Evolutionary conservation across 2,113 vertebrate species (phyloP).

Genomic region (Epinephelus fuscoguttatus): DNA sequence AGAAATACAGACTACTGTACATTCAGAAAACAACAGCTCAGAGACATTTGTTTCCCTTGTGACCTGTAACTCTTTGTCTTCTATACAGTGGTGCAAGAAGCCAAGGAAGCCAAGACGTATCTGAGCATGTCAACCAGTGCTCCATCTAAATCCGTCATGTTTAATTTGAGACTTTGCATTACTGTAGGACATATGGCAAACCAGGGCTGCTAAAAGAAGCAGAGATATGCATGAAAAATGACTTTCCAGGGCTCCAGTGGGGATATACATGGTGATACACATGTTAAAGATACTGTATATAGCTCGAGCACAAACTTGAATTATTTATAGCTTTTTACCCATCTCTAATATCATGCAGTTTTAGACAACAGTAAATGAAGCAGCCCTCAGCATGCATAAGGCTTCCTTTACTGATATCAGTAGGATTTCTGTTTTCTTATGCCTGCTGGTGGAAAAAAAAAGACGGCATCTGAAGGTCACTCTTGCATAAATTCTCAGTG

Average conservation of each 20-base stretch:
- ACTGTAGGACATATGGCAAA: background rate
- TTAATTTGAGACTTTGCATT: constrained; percentile 26
- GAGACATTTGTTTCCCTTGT: constrained; percentile 7
- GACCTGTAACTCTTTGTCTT: constrained; percentile 23
- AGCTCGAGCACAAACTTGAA: background rate
- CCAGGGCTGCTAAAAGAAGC: background rate
- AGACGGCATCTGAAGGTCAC: constrained; percentile 50
- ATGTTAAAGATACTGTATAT: constrained; percentile 4
- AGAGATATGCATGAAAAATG: constrained; percentile 8
- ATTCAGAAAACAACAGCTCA: constrained; percentile 24
- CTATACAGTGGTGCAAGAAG: background rate
- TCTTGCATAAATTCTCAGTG: constrained; percentile 50
- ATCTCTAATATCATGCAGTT: constrained; percentile 14
- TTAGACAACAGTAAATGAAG: constrained; percentile 7
- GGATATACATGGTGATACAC: constrained; percentile 4
- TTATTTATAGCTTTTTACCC: constrained; percentile 33
- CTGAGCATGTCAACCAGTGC: background rate
- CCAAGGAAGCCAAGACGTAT: background rate
- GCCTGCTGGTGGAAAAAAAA: constrained; percentile 13
- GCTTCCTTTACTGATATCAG: constrained; percentile 15
- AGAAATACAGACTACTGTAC: constrained; percentile 49
- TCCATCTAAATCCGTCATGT: constrained; percentile 15
- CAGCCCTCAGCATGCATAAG: constrained; percentile 2
- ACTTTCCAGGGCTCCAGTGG: background rate
- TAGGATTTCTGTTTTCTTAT: constrained; percentile 22